Evolutionary conservation across 2,113 vertebrate species (phyloP), one percentile per base, ranked within the genome.

Genomic region (Grammatotria lemairii): DNA sequence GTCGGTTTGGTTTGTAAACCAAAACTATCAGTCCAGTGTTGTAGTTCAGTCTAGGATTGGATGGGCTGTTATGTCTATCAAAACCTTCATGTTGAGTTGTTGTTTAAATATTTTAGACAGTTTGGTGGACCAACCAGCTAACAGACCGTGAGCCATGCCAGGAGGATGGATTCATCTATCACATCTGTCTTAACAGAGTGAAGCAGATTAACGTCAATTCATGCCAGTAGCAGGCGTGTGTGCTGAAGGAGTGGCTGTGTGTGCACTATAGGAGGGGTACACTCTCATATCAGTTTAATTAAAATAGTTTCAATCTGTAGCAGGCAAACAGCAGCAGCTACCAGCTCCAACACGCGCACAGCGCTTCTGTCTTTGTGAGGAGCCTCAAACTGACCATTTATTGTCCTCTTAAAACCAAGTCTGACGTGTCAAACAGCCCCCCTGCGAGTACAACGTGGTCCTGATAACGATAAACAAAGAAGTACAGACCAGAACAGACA

Each of bases 241-340:
- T 93, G 88, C 51, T 87, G 7, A 91, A 90, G 94, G 94, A 90
- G 91, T 2, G 75, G 82, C 23, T 75, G 26, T 58, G 75, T 89
- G 51, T 91, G 82, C 51, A 11, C 35, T 80, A 6, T 65, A 87
- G 93, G 92, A 89, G 89, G 83, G 89, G 86, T 82, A 53, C 60
- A 55, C 31, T 38, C 49, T 89, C 55, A 51, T 87, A 83, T 93
- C 85, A 82, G 60, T 47, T 28, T 81, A 54, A 87, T 93, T 87
- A 95, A 95, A 94, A 93, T 83, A 84, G 75, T 89, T 94, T 89
- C 58, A 91, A 70, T 91, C 83, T 84, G 68, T 86, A 55, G n/a
- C 31, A 75, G 13, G 49, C 16, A 89, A 87, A 89, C 14, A 90
- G 14, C 51, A 26, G 14, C 47, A 58, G 51, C 90, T 83, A 40